Conservation (phyloP, 2,113 vertebrate genomes). For the Percopsis transmontana region DNA sequence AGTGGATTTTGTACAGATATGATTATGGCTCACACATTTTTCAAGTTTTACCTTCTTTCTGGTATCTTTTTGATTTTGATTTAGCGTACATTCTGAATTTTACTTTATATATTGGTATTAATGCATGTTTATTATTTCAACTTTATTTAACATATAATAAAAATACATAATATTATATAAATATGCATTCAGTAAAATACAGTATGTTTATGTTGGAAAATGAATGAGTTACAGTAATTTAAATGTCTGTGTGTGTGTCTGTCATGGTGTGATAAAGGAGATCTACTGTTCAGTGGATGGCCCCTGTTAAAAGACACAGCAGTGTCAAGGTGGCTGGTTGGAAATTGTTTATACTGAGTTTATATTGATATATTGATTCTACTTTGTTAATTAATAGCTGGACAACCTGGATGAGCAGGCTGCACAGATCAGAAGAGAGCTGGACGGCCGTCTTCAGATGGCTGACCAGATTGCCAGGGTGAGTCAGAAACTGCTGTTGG, state of each 20-base stretch:
- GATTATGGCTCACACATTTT: too few relatives aligned
- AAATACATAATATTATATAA: neutral
- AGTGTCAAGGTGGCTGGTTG: too few relatives aligned
- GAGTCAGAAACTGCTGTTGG: slow-evolving; percentile 65
- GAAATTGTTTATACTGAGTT: neutral
- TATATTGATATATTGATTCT: slow-evolving; percentile 49
- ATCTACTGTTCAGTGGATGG: too few relatives aligned
- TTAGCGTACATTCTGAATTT: too few relatives aligned
- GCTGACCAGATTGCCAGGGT: slow-evolving; percentile 97
- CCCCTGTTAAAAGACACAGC: neutral
- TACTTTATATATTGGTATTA: neutral
- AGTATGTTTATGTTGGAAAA: too few relatives aligned
- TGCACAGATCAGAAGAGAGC: slow-evolving; percentile 92
- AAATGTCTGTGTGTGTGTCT: too few relatives aligned
- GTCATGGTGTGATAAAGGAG: too few relatives aligned
- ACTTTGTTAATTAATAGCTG: slow-evolving; percentile 78
- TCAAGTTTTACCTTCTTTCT: too few relatives aligned
- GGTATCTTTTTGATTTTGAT: too few relatives aligned
- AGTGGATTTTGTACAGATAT: too few relatives aligned
- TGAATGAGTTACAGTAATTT: too few relatives aligned
- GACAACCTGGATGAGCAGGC: slow-evolving; percentile 97
- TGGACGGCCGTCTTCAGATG: slow-evolving; percentile 97
- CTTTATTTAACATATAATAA: neutral
- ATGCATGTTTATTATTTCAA: neutral
- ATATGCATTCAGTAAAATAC: neutral